Base-by-base conservation (phyloP, 35 echinoderm and acorn worm species). In the Heliocidaris tuberculata region DNA sequence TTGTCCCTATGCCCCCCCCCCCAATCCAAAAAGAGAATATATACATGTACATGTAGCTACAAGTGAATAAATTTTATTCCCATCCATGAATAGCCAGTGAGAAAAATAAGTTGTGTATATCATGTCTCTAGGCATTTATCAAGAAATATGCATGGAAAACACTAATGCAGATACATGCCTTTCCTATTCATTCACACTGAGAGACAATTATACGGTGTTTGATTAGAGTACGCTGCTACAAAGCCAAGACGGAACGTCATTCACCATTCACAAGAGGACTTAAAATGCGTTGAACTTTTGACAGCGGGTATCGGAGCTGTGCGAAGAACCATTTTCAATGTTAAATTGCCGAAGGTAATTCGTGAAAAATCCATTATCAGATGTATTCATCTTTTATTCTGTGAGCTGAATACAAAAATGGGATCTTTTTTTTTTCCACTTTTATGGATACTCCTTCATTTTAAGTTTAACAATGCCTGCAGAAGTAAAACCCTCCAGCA, bases 281-380 rank as follows among this genome's bases (percentile, higher is more conserved):
- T 78, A 78, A 78, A 42, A 78, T n/a, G 65, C 27, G 5, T 7
- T 78, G 65, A 78, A 78, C 65, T 78, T 78, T 78, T 78, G 65
- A 78, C 19, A 27, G 65, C 7, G 65, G 21, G 65, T n/a, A 78
- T 78, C 21, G 4, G 65, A 78, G 65, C 65, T 19, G 1, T 78
- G 65, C 21, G 21, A 78, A 19, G 27, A n/a, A 78, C 65, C 65
- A 78, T 78, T 78, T 78, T 78, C 65, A n/a, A 78, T 78, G 65
- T 78, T 78, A 19, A 78, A 78, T 78, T 78, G 65, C 65, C 65
- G 65, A 7, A 78, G 65, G 65, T 78, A 78, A 78, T 78, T 78
- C 65, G 65, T n/a, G 65, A 78, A 78, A 56, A 78, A 78, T 78
- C 65, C 65, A 78, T 78, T 78, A 78, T 78, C 65, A 27, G 65